phyloP scores from a whole-genome alignment of 2,888 invertebrate species.

The Pocota personata region DNA sequence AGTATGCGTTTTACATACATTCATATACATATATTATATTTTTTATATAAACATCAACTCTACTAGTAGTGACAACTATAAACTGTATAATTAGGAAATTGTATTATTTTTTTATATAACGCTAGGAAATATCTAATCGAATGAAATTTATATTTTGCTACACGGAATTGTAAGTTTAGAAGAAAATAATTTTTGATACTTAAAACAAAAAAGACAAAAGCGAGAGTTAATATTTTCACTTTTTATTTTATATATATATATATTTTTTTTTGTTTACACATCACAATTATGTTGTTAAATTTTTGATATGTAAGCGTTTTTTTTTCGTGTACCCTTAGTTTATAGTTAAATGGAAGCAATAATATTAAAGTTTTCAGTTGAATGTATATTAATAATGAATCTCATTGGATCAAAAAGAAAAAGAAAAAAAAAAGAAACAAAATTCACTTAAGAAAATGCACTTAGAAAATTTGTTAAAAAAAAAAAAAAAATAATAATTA shows the following conservation, averaged over 20 bases:
- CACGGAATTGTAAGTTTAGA: conserved; percentile 62
- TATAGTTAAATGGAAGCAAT: conserved; percentile 24
- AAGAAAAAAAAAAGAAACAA: background rate
- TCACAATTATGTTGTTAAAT: conserved; percentile 25
- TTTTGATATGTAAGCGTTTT: conserved; percentile 18
- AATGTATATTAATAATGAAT: conserved; percentile 9
- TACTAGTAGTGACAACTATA: conserved; percentile 61
- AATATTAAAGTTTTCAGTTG: background rate
- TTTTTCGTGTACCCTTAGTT: background rate
- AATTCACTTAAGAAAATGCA: conserved; percentile 13
- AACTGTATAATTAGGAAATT: conserved; percentile 68
- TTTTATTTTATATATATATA: too few relatives aligned
- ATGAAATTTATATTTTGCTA: conserved; percentile 72
- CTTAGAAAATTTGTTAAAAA: conserved; percentile 43
- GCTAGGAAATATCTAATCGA: conserved; percentile 68
- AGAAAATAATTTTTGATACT: conserved; percentile 56
- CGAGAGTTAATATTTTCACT: conserved; percentile 23
- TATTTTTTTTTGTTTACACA: conserved; percentile 1
- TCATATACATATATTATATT: conserved; percentile 60
- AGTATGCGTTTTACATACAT: conserved; percentile 60
- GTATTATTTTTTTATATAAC: conserved; percentile 72
- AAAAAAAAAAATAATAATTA: background rate
- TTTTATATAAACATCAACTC: conserved; percentile 68
- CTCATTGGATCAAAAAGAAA: background rate
- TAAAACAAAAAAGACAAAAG: conserved; percentile 30